Evolutionary conservation across 2,113 vertebrate genomes (phyloP).

Genomic region (Porphyrio hochstetteri): DNA sequence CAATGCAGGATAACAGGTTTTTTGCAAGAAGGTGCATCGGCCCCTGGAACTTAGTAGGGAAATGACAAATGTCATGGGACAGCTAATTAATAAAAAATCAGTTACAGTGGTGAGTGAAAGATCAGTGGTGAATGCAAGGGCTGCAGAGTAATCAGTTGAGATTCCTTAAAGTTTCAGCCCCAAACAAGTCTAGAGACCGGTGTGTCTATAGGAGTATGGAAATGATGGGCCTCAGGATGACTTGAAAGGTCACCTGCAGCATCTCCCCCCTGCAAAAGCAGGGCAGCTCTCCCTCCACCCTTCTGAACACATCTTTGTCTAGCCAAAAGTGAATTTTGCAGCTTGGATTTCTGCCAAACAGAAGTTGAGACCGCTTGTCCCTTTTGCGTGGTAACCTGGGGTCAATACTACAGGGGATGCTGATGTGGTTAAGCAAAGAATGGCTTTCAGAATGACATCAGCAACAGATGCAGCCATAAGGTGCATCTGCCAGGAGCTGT

Average conservation of each 20-base stretch:
- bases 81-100: background rate
- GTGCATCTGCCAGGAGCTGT: background rate
- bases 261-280: background rate
- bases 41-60: background rate
- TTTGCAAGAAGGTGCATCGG: background rate
- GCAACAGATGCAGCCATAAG: accelerated
- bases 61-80: background rate
- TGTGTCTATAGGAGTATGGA: background rate
- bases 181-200: background rate
- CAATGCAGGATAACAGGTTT: background rate
- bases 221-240: background rate
- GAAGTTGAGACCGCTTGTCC: background rate
- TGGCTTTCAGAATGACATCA: background rate
- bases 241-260: background rate
- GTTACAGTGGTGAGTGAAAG: background rate
- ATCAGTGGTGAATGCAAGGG: background rate
- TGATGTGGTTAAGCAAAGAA: background rate
- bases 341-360: background rate
- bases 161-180: background rate
- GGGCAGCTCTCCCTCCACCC: background rate
- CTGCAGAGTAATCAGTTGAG: background rate
- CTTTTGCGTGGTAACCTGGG: accelerated
- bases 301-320: background rate
- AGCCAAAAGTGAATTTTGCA: background rate
- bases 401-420: background rate